Evolutionary conservation across 2,888 invertebrate species (phyloP), one percentile per base, ranked within the genome.

Genomic region (Eilema depressum): DNA sequence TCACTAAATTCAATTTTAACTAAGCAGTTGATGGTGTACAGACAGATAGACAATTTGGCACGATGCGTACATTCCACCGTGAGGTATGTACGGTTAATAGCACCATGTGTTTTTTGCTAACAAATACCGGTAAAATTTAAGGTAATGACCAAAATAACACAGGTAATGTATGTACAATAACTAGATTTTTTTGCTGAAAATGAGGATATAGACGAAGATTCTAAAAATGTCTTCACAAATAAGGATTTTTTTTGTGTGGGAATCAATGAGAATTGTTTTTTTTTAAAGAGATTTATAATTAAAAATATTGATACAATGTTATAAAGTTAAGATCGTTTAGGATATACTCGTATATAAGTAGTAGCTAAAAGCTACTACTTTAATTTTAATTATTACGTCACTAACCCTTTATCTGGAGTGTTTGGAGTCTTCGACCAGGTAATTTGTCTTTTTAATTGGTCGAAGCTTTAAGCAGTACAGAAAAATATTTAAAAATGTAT

Each of bases 11-110:
- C 67, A 70, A 80, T 78, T 84, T 84, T 88, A 87, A 47, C 47
- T 47, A n/a, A 88, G 86, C 81, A 89, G 85, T 86, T 84, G 83
- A 86, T 86, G 83, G 84, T 79, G 78, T 79, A 83, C 89, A 88
- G 88, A 83, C 88, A 88, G 87, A 89, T 89, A 88, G 87, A 89
- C 89, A 89, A 91, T 91, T 92, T 92, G 93, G 92, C 91, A 78
- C 78, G 83, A 65, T 87, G 92, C 92, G 93, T 89, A 91, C 91
- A 93, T 93, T 91, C 93, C 90, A 71, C 25, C 26, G 79, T 71
- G 78, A 73, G 85, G 88, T 88, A 88, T 88, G 88, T 81, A 79
- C 85, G 77, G 81, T 86, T 89, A 90, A 88, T 89, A 86, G 87
- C 85, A 81, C 83, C 85, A 83, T 84, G 80, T 86, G 85, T 87